Percentiles rank a stretch among this genome's conserved stretches.
These are phyloP conservation scores for Zapornia atra DNA, from an alignment of 2,113 vertebrate species.

Conservation along the genomic window DNA sequence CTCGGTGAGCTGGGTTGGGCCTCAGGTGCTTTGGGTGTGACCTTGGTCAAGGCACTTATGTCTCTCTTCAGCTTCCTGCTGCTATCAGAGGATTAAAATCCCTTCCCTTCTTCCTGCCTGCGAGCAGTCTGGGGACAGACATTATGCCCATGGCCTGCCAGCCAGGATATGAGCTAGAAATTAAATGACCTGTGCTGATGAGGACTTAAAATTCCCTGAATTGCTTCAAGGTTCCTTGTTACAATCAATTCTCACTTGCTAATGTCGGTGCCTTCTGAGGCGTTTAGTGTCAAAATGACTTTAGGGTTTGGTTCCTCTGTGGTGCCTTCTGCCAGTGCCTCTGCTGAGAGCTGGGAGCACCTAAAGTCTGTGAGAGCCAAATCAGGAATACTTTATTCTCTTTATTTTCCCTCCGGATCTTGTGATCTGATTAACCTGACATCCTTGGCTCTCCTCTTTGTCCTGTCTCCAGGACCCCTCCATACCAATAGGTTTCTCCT, in stretches of 20 bases:
- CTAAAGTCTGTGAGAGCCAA: neutral
- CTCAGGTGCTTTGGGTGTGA: neutral
- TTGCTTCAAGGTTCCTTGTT: neutral
- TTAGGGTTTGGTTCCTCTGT: neutral
- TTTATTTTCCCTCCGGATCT: neutral
- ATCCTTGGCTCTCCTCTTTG: neutral
- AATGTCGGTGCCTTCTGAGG: neutral
- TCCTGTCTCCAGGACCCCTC: neutral
- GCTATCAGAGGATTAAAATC: neutral
- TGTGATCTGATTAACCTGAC: neutral
- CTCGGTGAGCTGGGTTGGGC: neutral
- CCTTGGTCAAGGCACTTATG: neutral
- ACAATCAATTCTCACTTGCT: neutral
- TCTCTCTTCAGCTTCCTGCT: neutral
- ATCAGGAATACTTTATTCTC: neutral
- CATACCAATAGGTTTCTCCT: neutral
- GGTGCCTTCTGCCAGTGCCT: neutral
- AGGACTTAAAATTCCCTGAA: neutral
- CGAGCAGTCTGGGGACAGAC: neutral
- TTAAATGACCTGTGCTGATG: neutral
- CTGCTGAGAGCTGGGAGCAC: neutral
- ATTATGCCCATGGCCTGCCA: neutral
- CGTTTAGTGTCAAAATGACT: neutral
- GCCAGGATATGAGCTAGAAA: neutral
- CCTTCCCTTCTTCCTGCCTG: neutral